Base-by-base conservation (phyloP, 2,113 vertebrate genomes). In the Cyrtonyx montezumae region DNA sequence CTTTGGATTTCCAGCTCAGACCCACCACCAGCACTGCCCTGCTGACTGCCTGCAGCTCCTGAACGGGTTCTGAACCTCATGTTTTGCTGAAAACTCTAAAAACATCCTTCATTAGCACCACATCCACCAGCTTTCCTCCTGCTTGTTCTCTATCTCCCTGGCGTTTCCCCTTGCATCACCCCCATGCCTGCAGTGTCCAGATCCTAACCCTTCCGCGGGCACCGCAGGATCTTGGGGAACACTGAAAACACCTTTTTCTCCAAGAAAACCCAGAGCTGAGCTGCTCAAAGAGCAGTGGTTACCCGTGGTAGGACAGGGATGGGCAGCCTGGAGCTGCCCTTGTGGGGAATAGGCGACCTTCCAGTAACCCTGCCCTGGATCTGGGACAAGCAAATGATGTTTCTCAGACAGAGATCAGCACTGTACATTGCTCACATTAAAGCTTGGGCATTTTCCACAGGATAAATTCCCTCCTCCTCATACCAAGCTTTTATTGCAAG, bases 401-500 rank as follows among this genome's bases (percentile, higher is more conserved):
- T 88, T 91, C 69, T 90, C 95, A 90, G 65, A 45, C 8, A 2
- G 53, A 84, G 69, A 92, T 75, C 82, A 88, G 69, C 40, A 22
- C 77, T 48, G 36, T 58, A 56, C 73, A 48, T 88, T 94, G 94
- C 82, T 88, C 94, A 90, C 40, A 85, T 90, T 32, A 71, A 61
- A 90, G 73, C 79, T 46, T 37, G 79, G 94, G 93, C 90, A 94
- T 85, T 90, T 94, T 94, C 95, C 94, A 90, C 76, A 45, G 82
- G 34, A 77, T 65, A 92, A 94, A 87, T 87, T 88, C 93, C 93
- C 84, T 94, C 87, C 91, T 92, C 87, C 82, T 95, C 94, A 91
- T 92, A 93, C 73, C 87, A 88, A 88, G 90, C 48, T 84, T 96
- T 95, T 92, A 94, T 90, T 94, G 96, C 93, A 81, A 86, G 90